Conservation (phyloP, 2,888 invertebrate genomes). For the Nipponacmea schrenckii region DNA sequence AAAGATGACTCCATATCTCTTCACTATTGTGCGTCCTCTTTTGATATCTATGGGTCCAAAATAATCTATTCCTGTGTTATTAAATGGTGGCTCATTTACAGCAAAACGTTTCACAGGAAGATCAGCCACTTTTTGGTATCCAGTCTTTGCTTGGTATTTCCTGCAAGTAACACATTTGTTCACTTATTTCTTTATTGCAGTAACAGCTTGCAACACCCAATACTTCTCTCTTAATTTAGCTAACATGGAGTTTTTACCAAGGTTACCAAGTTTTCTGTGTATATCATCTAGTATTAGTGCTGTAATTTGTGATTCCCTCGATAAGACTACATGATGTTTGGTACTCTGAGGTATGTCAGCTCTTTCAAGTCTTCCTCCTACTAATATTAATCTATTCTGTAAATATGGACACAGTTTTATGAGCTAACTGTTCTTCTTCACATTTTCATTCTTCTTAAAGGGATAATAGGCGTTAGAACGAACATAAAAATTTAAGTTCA, state of each 20-base stretch:
- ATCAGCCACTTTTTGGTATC: slow-evolving; percentile 36
- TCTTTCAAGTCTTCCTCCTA: slow-evolving; percentile 30
- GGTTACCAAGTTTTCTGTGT: slow-evolving; percentile 31
- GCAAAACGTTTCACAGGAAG: slow-evolving; percentile 37
- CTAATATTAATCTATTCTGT: slow-evolving; percentile 23
- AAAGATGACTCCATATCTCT: slow-evolving; percentile 43
- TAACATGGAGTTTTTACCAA: slow-evolving; percentile 35
- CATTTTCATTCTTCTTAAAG: no score
- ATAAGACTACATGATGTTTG: slow-evolving; percentile 39
- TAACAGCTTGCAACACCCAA: slow-evolving; percentile 36
- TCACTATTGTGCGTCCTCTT: slow-evolving; percentile 41
- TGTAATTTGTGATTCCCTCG: slow-evolving; percentile 33
- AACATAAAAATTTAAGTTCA: no score
- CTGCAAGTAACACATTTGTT: slow-evolving; percentile 29
- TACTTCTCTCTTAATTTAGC: slow-evolving; percentile 31
- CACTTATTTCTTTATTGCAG: slow-evolving; percentile 25
- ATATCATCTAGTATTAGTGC: slow-evolving; percentile 28
- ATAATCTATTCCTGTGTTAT: slow-evolving; percentile 40
- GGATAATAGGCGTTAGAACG: no score
- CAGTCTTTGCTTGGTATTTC: slow-evolving; percentile 12
- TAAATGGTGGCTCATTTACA: slow-evolving; percentile 38
- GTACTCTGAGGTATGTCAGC: slow-evolving; percentile 13
- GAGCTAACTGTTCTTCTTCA: slow-evolving; percentile 7
- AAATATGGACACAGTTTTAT: slow-evolving; percentile 23
- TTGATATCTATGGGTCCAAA: slow-evolving; percentile 47